Conservation (phyloP, 23 tunicate species). For the Oikopleura albicans region DNA sequence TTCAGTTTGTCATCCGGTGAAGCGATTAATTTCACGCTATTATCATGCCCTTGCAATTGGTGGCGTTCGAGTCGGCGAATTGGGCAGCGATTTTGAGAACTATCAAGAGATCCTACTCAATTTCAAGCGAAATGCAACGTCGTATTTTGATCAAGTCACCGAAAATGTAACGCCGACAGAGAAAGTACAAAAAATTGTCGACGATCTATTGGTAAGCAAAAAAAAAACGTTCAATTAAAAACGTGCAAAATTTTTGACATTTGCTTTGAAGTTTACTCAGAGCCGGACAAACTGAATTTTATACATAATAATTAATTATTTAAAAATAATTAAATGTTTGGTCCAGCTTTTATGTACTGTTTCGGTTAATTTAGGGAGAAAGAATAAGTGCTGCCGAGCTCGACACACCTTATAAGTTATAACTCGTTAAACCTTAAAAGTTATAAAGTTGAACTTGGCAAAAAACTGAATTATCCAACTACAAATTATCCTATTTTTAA, state of each 20-base stretch:
- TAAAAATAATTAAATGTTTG: too few species aligned
- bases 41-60: not conserved
- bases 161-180: not conserved
- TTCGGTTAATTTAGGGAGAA: too few species aligned
- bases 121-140: not conserved
- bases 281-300: too few species aligned
- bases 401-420: too few species aligned
- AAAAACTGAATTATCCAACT: too few species aligned
- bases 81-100: not conserved
- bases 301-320: too few species aligned
- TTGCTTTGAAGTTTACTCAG: not conserved
- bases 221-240: too few species aligned
- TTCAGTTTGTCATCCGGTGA: slow-evolving; percentile 8
- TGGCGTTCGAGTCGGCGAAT: not conserved
- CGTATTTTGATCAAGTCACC: not conserved
- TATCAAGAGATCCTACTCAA: not conserved
- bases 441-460: too few species aligned
- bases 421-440: too few species aligned
- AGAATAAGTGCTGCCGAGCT: too few species aligned
- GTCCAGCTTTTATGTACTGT: too few species aligned
- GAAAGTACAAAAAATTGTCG: not conserved
- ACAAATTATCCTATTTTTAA: too few species aligned
- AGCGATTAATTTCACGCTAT: not conserved
- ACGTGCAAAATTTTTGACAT: not conserved
- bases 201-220: not conserved